These are phyloP conservation scores for Drosophila recens DNA, from an alignment of 2,888 invertebrate species.

Conservation along the genomic window DNA sequence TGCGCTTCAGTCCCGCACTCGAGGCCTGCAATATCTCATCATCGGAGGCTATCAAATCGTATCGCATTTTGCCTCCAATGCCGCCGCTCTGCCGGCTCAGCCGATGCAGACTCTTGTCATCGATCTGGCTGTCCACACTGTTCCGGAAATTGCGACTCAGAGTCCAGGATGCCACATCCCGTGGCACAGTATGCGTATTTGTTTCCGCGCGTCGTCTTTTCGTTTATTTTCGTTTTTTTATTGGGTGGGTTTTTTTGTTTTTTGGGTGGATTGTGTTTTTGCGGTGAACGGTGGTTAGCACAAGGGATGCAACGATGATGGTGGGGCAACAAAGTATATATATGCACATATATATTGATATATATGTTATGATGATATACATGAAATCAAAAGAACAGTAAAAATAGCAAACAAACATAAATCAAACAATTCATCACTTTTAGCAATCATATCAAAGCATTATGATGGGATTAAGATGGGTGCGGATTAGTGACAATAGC, in stretches of 20 bases:
- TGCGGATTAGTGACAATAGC: conserved; percentile 63
- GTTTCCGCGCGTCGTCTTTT: conserved; percentile 80
- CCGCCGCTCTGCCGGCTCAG: conserved; percentile 66
- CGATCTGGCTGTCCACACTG: conserved; percentile 83
- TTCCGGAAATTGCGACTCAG: conserved; percentile 83
- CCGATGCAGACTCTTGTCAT: conserved; percentile 78
- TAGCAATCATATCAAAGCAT: conserved; percentile 18
- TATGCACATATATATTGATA: not conserved
- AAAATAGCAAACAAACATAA: conserved; percentile 71
- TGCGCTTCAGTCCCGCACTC: conserved; percentile 89
- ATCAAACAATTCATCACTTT: conserved; percentile 31
- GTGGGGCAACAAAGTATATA: conserved; percentile 61
- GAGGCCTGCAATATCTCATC: conserved; percentile 85
- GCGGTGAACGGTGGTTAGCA: conserved; percentile 58
- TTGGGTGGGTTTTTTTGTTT: conserved; percentile 14
- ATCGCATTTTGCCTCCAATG: conserved; percentile 77
- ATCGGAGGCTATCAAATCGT: conserved; percentile 83
- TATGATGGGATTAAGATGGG: conserved; percentile 20
- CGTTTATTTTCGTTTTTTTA: conserved; percentile 5
- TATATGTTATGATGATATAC: conserved; percentile 58
- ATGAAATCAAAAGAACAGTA: conserved; percentile 70
- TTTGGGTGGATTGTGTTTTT: conserved; percentile 24
- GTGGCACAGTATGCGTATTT: conserved; percentile 79
- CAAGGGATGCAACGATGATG: conserved; percentile 60
- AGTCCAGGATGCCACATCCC: conserved; percentile 84